phyloP scores from a whole-genome alignment of 2,113 vertebrate genomes.

The Hyaena hyaena region DNA sequence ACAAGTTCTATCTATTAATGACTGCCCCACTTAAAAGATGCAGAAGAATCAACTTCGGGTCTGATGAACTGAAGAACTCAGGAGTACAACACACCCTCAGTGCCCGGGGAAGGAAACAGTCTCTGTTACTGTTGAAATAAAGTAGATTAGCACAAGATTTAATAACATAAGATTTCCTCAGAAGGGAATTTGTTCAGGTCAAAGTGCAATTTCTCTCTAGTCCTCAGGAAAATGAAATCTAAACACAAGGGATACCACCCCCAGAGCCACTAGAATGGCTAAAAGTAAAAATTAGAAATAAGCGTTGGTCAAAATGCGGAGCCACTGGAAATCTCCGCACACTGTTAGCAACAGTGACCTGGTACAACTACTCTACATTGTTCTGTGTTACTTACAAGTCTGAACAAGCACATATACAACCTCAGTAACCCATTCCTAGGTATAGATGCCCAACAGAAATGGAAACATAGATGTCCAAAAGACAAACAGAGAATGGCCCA shows the following conservation, averaged over 20 bases:
- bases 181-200: not conserved
- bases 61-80: not conserved
- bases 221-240: not conserved
- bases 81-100: not conserved
- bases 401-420: not conserved
- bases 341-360: not conserved
- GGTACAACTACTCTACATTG: not conserved
- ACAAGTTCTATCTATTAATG: not conserved
- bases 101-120: not conserved
- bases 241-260: not conserved
- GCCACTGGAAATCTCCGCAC: not conserved
- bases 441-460: not conserved
- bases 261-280: not conserved
- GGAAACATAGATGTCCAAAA: not conserved
- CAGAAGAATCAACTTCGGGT: not conserved
- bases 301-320: not conserved
- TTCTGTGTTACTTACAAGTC: not conserved
- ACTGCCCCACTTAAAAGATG: not conserved
- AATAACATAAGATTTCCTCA: not conserved
- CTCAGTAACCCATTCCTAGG: not conserved
- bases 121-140: not conserved
- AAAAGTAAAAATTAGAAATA: not conserved
- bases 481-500: not conserved
- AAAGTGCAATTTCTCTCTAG: not conserved
- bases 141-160: not conserved